A percentile compares a stretch with the other conserved stretches of the same genome.
Conservation (phyloP, 1,140 invertebrate species). For the Dreissena rostriformis region DNA sequence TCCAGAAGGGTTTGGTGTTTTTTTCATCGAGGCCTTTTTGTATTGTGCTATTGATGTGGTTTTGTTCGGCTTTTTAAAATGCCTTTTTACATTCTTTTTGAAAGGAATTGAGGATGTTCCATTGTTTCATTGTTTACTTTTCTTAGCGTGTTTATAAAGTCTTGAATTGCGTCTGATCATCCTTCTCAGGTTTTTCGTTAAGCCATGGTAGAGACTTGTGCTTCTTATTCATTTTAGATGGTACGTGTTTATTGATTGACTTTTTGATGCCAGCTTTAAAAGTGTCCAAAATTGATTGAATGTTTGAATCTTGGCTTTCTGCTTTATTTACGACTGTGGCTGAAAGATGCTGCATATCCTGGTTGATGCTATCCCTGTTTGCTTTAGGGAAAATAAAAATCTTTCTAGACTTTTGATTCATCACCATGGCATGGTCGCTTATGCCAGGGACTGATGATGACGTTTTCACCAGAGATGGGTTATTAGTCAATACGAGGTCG, state of each 20-base stretch:
- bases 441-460: conserved; percentile 31
- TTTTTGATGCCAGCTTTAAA: conserved; percentile 16
- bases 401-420: conserved; percentile 28
- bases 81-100: no score
- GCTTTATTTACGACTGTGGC: neutral
- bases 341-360: conserved; percentile 14
- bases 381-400: conserved; percentile 49
- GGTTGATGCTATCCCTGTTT: conserved; percentile 44
- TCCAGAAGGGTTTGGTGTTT: conserved; percentile 33
- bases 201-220: conserved; percentile 28
- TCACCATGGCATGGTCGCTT: conserved; percentile 43
- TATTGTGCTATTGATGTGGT: conserved; percentile 41
- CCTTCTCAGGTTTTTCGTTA: conserved; percentile 21
- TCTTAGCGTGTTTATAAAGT: conserved; percentile 38
- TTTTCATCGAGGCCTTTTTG: conserved; percentile 33
- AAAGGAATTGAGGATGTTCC: no score
- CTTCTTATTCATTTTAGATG: conserved; percentile 41
- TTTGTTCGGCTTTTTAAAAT: conserved; percentile 44
- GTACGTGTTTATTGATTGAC: conserved; percentile 6
- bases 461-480: conserved; percentile 37
- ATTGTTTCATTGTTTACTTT: conserved; percentile 23
- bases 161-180: conserved; percentile 27
- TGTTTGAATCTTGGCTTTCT: neutral
- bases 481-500: conserved; percentile 40
- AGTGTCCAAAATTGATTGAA: conserved; percentile 14